Evolutionary conservation across 2,888 invertebrate genomes (phyloP).

Genomic region (Drosophila kambysellisi): DNA sequence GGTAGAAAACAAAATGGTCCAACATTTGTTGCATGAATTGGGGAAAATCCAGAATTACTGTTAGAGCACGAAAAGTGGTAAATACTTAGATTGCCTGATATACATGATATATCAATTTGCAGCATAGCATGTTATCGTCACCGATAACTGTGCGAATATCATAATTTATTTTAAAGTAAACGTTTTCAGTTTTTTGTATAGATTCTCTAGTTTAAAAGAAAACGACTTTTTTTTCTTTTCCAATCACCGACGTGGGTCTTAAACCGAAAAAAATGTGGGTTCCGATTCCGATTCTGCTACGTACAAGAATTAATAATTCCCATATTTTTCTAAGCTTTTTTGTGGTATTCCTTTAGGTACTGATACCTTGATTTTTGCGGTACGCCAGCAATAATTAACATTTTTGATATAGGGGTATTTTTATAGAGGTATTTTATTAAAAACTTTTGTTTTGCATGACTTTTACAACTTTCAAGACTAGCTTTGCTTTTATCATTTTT

Average conservation of each 20-base stretch:
- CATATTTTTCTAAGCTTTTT: neutral
- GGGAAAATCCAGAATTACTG: neutral
- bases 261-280: neutral
- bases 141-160: neutral
- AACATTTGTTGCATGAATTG: no score
- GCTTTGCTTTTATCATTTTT: no score
- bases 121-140: neutral
- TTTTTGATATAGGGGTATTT: neutral
- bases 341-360: neutral
- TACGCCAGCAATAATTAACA: neutral
- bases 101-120: neutral
- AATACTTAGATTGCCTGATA: neutral
- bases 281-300: neutral
- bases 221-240: no score
- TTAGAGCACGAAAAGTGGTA: neutral
- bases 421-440: neutral
- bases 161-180: neutral
- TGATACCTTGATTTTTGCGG: no score
- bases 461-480: neutral
- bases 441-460: neutral
- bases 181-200: no score
- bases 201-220: neutral
- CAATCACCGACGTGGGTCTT: neutral
- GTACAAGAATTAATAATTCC: neutral
- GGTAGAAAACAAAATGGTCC: no score